Evolutionary conservation across 2,888 invertebrate species (phyloP).

Genomic region (Asteroscopus sphinx): DNA sequence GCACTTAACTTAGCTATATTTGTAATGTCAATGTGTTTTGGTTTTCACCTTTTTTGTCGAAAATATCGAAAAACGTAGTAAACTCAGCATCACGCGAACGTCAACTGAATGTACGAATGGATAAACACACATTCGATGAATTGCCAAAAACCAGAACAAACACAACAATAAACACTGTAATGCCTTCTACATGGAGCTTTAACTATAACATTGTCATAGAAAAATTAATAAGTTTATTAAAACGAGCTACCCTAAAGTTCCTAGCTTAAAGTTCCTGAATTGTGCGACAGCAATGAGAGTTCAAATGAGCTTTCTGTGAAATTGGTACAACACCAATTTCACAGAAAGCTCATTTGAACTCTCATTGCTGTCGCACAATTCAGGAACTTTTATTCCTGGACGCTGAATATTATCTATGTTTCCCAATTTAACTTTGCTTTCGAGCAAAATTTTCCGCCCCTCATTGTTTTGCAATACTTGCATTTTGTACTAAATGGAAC

Average conservation of each 20-base stretch:
- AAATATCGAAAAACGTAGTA: neutral
- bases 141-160: neutral
- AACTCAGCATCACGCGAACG: neutral
- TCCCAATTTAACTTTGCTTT: conserved; percentile 10
- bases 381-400: conserved; percentile 19
- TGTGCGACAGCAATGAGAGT: conserved; percentile 13
- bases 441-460: conserved; percentile 22
- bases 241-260: neutral
- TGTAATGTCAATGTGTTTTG: too few species aligned
- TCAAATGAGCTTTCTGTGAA: conserved; percentile 13
- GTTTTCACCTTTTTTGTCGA: too few species aligned
- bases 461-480: conserved; percentile 24
- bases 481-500: conserved; percentile 25
- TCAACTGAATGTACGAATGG: neutral
- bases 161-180: neutral
- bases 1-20: too few species aligned
- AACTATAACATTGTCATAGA: neutral
- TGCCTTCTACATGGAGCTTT: neutral
- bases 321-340: conserved; percentile 11
- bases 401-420: conserved; percentile 10
- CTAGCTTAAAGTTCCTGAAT: conserved; percentile 29
- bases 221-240: conserved; percentile 6
- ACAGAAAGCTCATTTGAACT: conserved; percentile 15
- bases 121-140: neutral
- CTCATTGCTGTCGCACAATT: conserved; percentile 23